Conservation (phyloP, 2,888 invertebrate genomes). For the Watsonalla cultraria region DNA sequence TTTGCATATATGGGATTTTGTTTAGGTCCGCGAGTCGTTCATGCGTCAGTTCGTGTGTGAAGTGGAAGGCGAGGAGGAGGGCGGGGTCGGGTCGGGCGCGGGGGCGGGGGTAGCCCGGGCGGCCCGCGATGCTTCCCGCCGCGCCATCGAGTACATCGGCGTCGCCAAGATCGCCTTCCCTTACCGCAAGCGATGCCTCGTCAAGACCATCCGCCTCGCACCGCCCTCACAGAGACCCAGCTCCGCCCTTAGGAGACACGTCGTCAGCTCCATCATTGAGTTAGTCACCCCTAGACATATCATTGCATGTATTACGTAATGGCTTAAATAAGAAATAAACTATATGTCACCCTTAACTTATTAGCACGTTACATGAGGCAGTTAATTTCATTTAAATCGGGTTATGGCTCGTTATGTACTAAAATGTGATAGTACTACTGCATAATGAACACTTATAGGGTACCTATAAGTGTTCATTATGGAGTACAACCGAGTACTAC, state of each 20-base stretch:
- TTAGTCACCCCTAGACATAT: conserved; percentile 44
- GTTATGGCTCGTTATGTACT: too few species aligned
- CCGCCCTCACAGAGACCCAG: conserved; percentile 90
- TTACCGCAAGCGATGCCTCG: conserved; percentile 90
- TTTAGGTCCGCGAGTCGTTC: conserved; percentile 95
- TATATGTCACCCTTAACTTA: too few species aligned
- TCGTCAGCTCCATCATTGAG: conserved; percentile 93
- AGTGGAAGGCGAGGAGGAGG: conserved; percentile 89
- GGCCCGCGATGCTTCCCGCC: conserved; percentile 36
- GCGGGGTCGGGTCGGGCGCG: conserved; percentile 58
- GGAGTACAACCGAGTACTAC: too few species aligned
- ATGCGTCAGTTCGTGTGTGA: conserved; percentile 98
- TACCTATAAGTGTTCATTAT: too few species aligned
- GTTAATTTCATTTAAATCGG: too few species aligned
- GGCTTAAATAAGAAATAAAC: too few species aligned
- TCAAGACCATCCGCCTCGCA: conserved; percentile 88
- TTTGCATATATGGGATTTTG: too few species aligned
- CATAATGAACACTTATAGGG: too few species aligned
- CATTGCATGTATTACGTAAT: not conserved
- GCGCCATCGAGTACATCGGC: conserved; percentile 65
- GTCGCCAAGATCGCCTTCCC: conserved; percentile 66
- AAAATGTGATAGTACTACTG: too few species aligned
- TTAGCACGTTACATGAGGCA: too few species aligned
- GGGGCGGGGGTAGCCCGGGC: conserved; percentile 29
- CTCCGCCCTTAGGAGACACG: conserved; percentile 87